Conservation (phyloP, 1,140 invertebrate genomes). For the Hylaeus volcanicus region DNA sequence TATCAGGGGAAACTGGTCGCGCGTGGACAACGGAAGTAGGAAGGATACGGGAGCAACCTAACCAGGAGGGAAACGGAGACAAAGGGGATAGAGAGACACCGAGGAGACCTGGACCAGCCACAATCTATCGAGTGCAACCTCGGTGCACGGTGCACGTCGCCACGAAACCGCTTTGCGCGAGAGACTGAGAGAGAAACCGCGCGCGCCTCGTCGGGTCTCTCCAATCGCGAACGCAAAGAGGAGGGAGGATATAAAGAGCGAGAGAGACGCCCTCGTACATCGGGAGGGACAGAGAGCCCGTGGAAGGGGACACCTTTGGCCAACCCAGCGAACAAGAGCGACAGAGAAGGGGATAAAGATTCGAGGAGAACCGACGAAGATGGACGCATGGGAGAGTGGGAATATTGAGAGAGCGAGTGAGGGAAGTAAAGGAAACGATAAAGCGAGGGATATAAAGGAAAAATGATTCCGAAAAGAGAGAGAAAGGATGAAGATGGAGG, state of each 20-base stretch:
- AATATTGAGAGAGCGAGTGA: constrained; percentile 16
- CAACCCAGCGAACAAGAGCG: background rate
- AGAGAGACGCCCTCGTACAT: too few relatives aligned
- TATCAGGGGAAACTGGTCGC: too few relatives aligned
- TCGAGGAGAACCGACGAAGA: background rate
- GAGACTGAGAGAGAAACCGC: constrained; percentile 60
- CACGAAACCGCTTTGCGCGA: constrained; percentile 58
- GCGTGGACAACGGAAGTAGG: background rate
- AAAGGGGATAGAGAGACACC: background rate
- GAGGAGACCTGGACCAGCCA: constrained; percentile 58
- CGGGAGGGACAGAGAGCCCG: background rate
- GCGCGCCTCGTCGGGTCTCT: constrained; percentile 33
- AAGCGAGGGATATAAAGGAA: background rate
- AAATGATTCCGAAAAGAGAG: background rate
- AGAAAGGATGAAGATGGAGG: background rate
- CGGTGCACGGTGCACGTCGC: constrained; percentile 36
- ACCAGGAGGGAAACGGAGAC: background rate
- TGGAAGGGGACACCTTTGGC: background rate
- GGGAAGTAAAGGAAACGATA: background rate
- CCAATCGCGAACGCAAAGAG: constrained; percentile 38
- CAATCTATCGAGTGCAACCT: constrained; percentile 41
- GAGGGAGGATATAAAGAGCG: background rate
- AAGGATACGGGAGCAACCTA: too few relatives aligned
- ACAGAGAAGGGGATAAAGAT: constrained; percentile 23
- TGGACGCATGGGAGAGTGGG: background rate